phyloP scores from a whole-genome alignment of 1,140 invertebrate species.

The Goniozus legneri region DNA sequence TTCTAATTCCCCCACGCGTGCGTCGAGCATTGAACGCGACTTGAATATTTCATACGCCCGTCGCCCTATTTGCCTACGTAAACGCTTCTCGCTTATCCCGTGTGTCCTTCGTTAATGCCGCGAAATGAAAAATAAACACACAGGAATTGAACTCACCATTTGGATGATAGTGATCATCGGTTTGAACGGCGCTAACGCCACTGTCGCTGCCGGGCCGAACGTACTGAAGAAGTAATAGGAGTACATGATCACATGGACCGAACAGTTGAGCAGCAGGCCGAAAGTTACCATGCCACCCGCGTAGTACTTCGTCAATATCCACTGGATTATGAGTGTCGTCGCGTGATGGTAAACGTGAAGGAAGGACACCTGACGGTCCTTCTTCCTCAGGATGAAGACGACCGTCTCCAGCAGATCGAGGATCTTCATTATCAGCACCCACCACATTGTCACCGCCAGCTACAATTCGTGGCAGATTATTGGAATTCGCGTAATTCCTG shows the following conservation, averaged over 20 bases:
- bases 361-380: conserved; percentile 63
- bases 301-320: conserved; percentile 59
- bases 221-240: conserved; percentile 4
- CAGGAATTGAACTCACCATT: conserved; percentile 14
- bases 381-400: conserved; percentile 68
- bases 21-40: too few relatives aligned
- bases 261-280: neutral
- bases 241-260: conserved; percentile 7
- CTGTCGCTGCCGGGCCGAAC: neutral
- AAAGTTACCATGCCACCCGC: conserved; percentile 19
- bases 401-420: conserved; percentile 46
- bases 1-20: too few relatives aligned
- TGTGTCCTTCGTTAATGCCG: too few relatives aligned
- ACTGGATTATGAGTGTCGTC: conserved; percentile 61
- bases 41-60: too few relatives aligned
- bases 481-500: neutral
- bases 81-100: too few relatives aligned
- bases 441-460: conserved; percentile 35
- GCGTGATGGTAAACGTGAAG: conserved; percentile 69
- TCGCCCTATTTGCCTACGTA: too few relatives aligned
- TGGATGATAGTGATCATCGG: conserved; percentile 3
- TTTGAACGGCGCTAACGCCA: neutral
- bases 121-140: too few relatives aligned
- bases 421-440: conserved; percentile 41
- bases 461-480: conserved; percentile 18